Conservation (phyloP, 2,113 vertebrate species). For the Clupea harengus region DNA sequence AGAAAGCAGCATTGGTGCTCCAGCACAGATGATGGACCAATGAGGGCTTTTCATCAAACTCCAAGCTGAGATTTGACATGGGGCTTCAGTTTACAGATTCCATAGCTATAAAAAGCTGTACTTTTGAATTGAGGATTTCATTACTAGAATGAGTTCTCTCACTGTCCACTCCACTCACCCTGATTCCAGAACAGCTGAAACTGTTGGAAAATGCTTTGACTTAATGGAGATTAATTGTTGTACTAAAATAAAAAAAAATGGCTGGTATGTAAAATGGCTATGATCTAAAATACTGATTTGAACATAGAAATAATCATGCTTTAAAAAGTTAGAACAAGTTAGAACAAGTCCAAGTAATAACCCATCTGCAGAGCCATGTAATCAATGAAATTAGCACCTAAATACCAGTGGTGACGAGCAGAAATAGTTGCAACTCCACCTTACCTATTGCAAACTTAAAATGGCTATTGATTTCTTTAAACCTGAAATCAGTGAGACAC, state of each 20-base stretch:
- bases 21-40: slow-evolving; percentile 47
- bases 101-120: slow-evolving; percentile 34
- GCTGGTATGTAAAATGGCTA: not conserved
- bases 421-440: not conserved
- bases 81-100: slow-evolving; percentile 40
- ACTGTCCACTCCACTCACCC: not conserved
- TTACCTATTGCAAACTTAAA: not conserved
- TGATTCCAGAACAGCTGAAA: not conserved
- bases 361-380: not conserved
- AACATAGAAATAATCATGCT: not conserved
- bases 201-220: not conserved
- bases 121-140: slow-evolving; percentile 33
- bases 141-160: slow-evolving; percentile 20
- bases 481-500: not conserved
- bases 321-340: not conserved
- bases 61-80: not conserved
- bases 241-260: not conserved
- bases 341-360: not conserved
- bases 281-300: not conserved
- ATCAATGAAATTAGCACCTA: not conserved
- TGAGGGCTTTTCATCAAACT: slow-evolving; percentile 53
- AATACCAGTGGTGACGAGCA: not conserved
- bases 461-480: not conserved
- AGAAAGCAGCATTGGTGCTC: slow-evolving; percentile 44
- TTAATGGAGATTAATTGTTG: not conserved